These are phyloP conservation scores for Malthinus flaveolus DNA, from an alignment of 2,888 invertebrate species.

Conservation along the genomic window DNA sequence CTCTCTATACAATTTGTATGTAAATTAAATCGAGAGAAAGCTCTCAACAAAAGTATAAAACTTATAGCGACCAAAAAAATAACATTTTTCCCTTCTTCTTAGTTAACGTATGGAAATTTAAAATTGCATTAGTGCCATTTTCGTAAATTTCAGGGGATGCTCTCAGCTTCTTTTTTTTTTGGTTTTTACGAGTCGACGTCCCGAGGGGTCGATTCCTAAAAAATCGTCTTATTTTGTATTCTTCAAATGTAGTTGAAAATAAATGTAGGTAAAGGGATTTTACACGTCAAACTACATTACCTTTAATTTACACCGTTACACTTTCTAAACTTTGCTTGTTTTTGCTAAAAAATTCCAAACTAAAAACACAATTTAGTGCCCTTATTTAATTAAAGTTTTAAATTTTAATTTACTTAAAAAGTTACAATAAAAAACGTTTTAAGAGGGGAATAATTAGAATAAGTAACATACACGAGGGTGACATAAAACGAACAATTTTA, in stretches of 20 bases:
- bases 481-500: constrained; percentile 27
- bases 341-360: neutral
- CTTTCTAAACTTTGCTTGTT: constrained; percentile 5
- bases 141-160: constrained; percentile 14
- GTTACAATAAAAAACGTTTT: constrained; percentile 6
- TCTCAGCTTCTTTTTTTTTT: constrained; percentile 8
- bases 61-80: neutral
- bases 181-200: constrained; percentile 13
- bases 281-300: constrained; percentile 9
- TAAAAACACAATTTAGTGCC: neutral
- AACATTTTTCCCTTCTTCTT: neutral
- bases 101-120: constrained; percentile 15
- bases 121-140: constrained; percentile 15
- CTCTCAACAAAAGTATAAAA: neutral
- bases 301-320: constrained; percentile 9
- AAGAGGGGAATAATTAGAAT: constrained; percentile 7
- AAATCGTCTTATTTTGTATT: constrained; percentile 15
- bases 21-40: constrained; percentile 1
- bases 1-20: constrained; percentile 2
- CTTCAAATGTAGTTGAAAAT: constrained; percentile 11
- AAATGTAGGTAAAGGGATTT: constrained; percentile 11
- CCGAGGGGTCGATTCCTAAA: constrained; percentile 14
- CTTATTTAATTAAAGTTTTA: neutral
- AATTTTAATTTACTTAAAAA: constrained; percentile 8
- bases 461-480: constrained; percentile 15